Evolutionary conservation across 2,888 invertebrate genomes (phyloP), one percentile per base, ranked within the genome.

Genomic region (Trichogramma evanescens): DNA sequence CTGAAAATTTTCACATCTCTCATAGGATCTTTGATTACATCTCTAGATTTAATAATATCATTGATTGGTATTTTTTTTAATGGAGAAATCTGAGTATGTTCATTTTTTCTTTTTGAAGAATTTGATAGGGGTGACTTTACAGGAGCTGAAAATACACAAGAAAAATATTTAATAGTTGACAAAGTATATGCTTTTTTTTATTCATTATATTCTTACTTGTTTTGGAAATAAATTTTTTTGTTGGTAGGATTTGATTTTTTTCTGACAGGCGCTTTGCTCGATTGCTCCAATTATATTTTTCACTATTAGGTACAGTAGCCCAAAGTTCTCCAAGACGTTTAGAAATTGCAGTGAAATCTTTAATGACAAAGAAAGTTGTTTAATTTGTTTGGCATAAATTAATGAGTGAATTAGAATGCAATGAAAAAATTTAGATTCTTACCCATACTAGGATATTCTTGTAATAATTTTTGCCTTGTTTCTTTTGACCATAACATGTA

Each of bases 401-500:
- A 42, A 53, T 52, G 8, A 8, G 42, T 55, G 2, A 39, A 52
- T 38, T 41, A 39, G 41, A 8, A 52, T n/a, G 56, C 43, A 6
- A 8, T 50, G 13, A 38, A 58, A 56, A 56, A 10, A 8, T 57
- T 54, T 50, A 9, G 7, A 43, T 57, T 69, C 74, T 78, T 77
- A 84, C 84, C 91, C 84, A 90, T 86, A 59, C 87, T 86, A 0
- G 91, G 89, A 72, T 86, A 85, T 66, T 86, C 84, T 58, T 85
- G 81, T 41, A 89, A 80, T 60, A 91, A 81, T 67, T 88, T 87
- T 64, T 88, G 87, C 46, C 93, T 83, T 39, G 89, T 85, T 69
- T 91, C 91, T 67, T 90, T 89, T 0, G 93, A 91, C 93, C 93
- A 95, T 73, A 94, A 81, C 86, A 92, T 93, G 77, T 94, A 95